Percentiles rank a stretch among this genome's conserved stretches.
These are phyloP conservation scores for Ptiloglossa arizonensis DNA, from an alignment of 1,140 invertebrate species.

Conservation along the genomic window DNA sequence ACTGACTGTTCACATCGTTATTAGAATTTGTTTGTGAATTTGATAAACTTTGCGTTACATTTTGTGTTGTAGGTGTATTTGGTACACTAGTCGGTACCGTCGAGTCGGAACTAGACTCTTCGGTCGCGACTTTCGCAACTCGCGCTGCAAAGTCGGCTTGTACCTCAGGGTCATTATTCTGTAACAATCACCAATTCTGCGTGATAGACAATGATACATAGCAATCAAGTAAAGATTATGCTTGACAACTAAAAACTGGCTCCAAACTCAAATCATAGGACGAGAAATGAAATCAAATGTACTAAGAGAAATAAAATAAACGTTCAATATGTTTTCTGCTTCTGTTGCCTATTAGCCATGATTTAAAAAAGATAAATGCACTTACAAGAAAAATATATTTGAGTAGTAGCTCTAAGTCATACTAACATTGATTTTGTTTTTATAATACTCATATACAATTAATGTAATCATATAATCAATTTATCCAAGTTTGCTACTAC, in stretches of 20 bases:
- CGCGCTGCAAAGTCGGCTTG: constrained; percentile 75
- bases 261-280: constrained; percentile 68
- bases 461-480: neutral
- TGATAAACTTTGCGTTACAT: constrained; percentile 56
- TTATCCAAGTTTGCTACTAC: neutral
- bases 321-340: constrained; percentile 49
- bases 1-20: constrained; percentile 65
- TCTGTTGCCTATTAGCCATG: constrained; percentile 59
- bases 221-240: constrained; percentile 42
- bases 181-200: constrained; percentile 77
- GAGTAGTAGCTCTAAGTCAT: neutral
- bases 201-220: constrained; percentile 73
- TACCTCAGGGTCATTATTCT: constrained; percentile 71
- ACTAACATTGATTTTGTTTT: neutral
- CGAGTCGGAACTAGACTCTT: constrained; percentile 59
- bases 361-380: constrained; percentile 27
- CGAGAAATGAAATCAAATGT: constrained; percentile 59
- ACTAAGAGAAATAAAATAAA: constrained; percentile 59
- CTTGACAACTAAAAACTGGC: constrained; percentile 73
- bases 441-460: neutral
- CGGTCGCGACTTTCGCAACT: constrained; percentile 69
- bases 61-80: constrained; percentile 52
- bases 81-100: constrained; percentile 52
- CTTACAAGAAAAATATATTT: constrained; percentile 17
- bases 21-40: constrained; percentile 59